Evolutionary conservation across 1,140 invertebrate genomes (phyloP), one percentile per base, ranked within the genome.

Genomic region (Neodiprion fabricii): DNA sequence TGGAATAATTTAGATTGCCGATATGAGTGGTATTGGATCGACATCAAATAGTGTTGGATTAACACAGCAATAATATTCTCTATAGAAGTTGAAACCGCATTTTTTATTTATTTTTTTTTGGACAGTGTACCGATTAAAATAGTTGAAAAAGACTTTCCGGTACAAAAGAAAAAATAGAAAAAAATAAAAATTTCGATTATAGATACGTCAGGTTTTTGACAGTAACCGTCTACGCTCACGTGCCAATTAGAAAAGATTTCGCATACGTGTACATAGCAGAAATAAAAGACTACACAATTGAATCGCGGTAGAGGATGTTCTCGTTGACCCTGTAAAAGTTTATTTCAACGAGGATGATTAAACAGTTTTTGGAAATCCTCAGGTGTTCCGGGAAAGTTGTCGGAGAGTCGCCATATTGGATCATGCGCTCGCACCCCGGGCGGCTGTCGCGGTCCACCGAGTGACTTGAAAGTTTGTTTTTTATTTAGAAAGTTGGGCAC

Each of bases 401-500:
- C 67, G 17, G 11, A 2, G 17, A 11, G 71, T 70, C 73, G 71
- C 76, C 75, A 77, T 77, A 40, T 78, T 80, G 73, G 79, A 76
- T 75, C 79, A 80, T 78, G 79, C 79, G 79, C 75, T 53, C 9
- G 7, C 40, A 17, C 67, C 28, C 72, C 21, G 9, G n/a, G 11
- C 67, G 9, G 9, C 11, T 71, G 47, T 40, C 67, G 69, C 76
- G 74, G 74, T 70, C 78, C 74, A 76, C 79, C 79, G 74, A 74
- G 78, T 77, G 78, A 82, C 81, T 83, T 79, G 77, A 86, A 86
- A 86, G 83, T 86, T 87, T 85, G 85, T 80, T 86, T 85, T 85
- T 85, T 84, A 85, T 80, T 79, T 79, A 78, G 75, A 74, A 76
- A 79, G 76, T 78, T 79, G 73, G 77, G 80, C 78, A 77, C 78